These are phyloP conservation scores for Cetoscarus ocellatus DNA, from an alignment of 2,797 vertebrate genomes.

Conservation along the genomic window DNA sequence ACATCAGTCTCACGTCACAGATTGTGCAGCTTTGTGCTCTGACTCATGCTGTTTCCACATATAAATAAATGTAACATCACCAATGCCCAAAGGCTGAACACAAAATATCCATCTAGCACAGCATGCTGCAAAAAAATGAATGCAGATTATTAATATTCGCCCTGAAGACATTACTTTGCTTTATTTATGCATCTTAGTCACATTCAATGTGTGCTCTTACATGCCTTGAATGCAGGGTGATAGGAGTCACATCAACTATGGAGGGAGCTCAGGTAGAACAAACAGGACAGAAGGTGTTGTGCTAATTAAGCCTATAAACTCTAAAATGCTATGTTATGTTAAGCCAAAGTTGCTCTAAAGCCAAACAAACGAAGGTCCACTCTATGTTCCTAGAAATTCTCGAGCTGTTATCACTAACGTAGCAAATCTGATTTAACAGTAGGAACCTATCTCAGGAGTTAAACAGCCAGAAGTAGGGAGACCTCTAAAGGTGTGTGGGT, in stretches of 20 bases:
- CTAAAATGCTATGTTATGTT: conserved; percentile 25
- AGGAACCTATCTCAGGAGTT: conserved; percentile 6
- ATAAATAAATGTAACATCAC: conserved; percentile 16
- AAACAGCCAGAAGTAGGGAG: conserved; percentile 23
- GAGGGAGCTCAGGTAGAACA: conserved; percentile 42
- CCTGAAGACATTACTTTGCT: conserved; percentile 9
- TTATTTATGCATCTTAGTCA: conserved; percentile 34
- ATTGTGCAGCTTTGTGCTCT: conserved; percentile 1
- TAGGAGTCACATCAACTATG: conserved; percentile 21
- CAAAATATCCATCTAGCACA: conserved; percentile 9
- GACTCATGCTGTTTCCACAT: background rate
- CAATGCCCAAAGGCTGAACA: conserved; percentile 12
- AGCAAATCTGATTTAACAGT: conserved; percentile 50
- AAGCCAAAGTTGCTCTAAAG: background rate
- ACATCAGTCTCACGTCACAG: background rate
- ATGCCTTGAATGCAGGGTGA: conserved; percentile 22
- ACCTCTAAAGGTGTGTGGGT: conserved; percentile 19
- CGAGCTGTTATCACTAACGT: background rate
- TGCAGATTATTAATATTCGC: conserved; percentile 1
- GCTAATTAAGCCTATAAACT: conserved; percentile 49
- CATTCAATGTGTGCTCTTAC: conserved; percentile 7
- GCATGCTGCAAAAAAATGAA: background rate
- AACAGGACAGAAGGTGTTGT: conserved; percentile 49
- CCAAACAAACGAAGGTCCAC: conserved; percentile 23
- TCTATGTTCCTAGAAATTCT: too few species aligned